Percentiles rank a stretch among this genome's conserved stretches.
phyloP scores from a whole-genome alignment of 2,888 invertebrate species.

The Thera obeliscata region DNA sequence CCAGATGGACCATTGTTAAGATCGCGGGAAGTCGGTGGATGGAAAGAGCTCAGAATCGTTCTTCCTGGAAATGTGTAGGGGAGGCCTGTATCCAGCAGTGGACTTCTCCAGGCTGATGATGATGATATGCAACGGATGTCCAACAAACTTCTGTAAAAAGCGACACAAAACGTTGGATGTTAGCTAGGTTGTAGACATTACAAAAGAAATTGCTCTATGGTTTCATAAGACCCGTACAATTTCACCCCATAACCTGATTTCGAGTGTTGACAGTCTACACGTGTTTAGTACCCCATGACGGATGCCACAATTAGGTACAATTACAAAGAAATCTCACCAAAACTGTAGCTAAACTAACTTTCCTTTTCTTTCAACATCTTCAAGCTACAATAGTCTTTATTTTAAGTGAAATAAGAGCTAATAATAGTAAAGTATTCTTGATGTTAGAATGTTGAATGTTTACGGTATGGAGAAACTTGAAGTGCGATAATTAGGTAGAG shows the following conservation, averaged over 20 bases:
- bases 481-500: conserved; percentile 9
- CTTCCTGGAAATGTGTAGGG: no score
- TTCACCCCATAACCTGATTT: neutral
- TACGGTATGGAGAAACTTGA: conserved; percentile 22
- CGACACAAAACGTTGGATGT: no score
- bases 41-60: no score
- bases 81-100: no score
- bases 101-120: no score
- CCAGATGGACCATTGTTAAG: no score
- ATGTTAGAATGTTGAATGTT: conserved; percentile 21
- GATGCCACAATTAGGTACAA: conserved; percentile 57
- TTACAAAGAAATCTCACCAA: conserved; percentile 48
- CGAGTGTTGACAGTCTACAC: conserved; percentile 59
- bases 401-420: neutral
- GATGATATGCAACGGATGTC: no score
- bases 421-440: neutral
- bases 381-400: conserved; percentile 16
- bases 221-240: neutral
- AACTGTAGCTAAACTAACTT: conserved; percentile 14
- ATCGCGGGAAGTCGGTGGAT: no score
- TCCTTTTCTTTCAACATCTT: neutral
- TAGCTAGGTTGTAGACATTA: no score
- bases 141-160: no score
- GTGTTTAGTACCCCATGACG: conserved; percentile 57
- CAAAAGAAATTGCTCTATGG: no score